Conservation (phyloP, 64 coral and sea anemone genomes). For the Montipora efflorescens region DNA sequence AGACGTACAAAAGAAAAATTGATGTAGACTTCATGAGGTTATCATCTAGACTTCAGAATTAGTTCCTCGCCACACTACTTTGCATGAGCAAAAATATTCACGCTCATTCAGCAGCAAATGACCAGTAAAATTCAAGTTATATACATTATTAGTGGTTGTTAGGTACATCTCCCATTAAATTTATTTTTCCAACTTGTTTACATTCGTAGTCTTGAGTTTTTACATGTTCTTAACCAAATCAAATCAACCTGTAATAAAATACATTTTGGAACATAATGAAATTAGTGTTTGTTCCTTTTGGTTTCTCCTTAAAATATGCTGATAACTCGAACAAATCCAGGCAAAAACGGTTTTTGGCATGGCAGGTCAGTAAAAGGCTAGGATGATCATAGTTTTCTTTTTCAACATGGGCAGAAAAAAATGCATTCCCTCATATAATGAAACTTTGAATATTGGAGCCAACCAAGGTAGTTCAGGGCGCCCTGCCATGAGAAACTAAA, state of each 20-base stretch:
- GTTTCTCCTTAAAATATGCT: neutral
- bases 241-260: neutral
- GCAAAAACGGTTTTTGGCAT: neutral
- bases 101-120: neutral
- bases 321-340: slow-evolving; percentile 26
- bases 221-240: neutral
- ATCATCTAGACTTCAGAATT: neutral
- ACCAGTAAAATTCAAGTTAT: neutral
- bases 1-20: neutral
- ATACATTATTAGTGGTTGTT: neutral
- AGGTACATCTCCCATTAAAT: neutral
- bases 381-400: too few species aligned
- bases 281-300: neutral
- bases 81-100: neutral
- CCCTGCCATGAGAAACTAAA: slow-evolving; percentile 1
- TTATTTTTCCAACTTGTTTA: slow-evolving; percentile 9
- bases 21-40: neutral
- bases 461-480: slow-evolving; percentile 2
- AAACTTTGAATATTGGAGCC: slow-evolving; percentile 1
- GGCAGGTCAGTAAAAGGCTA: slow-evolving; percentile 12
- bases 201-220: neutral
- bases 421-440: neutral
- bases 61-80: neutral
- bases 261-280: neutral
- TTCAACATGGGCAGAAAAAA: neutral